Conservation (phyloP, 2,888 invertebrate genomes). For the Agrilus cyanescens region DNA sequence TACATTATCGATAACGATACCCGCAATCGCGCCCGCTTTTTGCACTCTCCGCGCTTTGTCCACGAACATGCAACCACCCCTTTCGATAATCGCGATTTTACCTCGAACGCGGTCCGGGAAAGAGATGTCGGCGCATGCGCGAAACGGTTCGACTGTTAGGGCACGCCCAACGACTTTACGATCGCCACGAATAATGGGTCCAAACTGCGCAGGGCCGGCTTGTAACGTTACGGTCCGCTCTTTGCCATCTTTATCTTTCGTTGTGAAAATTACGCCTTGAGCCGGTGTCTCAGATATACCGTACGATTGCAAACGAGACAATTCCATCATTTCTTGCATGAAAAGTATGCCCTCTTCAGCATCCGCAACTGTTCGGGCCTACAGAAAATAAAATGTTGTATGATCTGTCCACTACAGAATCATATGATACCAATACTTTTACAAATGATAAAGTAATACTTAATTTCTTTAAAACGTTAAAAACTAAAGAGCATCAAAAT, state of each 20-base stretch:
- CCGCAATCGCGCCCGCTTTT: slow-evolving; percentile 69
- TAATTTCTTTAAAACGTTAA: no score
- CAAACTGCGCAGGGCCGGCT: slow-evolving; percentile 89
- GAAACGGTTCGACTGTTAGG: slow-evolving; percentile 55
- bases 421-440: no score
- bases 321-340: slow-evolving; percentile 94
- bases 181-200: slow-evolving; percentile 57
- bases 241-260: slow-evolving; percentile 27
- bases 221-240: slow-evolving; percentile 37
- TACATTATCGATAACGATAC: slow-evolving; percentile 77
- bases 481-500: no score
- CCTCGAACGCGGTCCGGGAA: slow-evolving; percentile 50
- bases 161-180: slow-evolving; percentile 52
- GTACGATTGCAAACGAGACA: slow-evolving; percentile 57
- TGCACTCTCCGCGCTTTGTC: slow-evolving; percentile 83
- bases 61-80: slow-evolving; percentile 92
- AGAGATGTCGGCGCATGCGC: slow-evolving; percentile 49
- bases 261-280: slow-evolving; percentile 38
- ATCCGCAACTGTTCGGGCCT: slow-evolving; percentile 78
- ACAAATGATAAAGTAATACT: no score
- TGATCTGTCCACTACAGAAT: no score
- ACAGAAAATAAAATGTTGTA: slow-evolving; percentile 11
- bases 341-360: slow-evolving; percentile 88
- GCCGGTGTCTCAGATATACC: slow-evolving; percentile 45
- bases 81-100: slow-evolving; percentile 72